Percentiles rank a stretch among this genome's conserved stretches.
Conservation (phyloP, 2,888 invertebrate species). For the Andrena trimmerana region DNA sequence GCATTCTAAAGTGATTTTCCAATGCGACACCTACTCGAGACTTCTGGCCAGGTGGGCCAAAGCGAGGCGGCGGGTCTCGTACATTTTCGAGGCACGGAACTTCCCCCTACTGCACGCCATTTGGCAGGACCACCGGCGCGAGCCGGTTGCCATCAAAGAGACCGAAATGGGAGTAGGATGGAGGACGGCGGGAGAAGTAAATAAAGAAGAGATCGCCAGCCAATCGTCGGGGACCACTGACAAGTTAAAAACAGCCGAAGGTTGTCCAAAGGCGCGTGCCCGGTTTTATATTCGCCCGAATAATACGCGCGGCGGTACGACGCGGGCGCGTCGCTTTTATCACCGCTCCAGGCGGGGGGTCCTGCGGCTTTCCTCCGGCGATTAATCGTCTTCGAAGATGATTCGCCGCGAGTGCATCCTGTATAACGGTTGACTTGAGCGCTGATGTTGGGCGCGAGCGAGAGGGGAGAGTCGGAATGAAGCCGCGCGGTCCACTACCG, state of each 20-base stretch:
- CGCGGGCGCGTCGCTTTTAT: background rate
- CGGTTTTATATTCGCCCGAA: constrained; percentile 29
- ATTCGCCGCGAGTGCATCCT: constrained; percentile 1
- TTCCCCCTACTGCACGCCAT: constrained; percentile 3
- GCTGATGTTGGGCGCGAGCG: background rate
- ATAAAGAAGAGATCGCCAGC: constrained; percentile 50
- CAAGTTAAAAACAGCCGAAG: constrained; percentile 78
- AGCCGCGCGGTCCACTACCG: constrained; percentile 15
- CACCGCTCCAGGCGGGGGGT: background rate
- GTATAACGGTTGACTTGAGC: background rate
- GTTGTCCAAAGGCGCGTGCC: constrained; percentile 56
- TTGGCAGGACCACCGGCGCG: constrained; percentile 39
- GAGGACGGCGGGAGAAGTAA: constrained; percentile 9
- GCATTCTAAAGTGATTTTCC: background rate
- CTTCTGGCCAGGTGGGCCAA: background rate
- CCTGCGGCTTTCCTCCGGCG: background rate
- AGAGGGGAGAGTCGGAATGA: constrained; percentile 31
- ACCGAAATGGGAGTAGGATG: constrained; percentile 1
- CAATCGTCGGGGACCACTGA: constrained; percentile 69
- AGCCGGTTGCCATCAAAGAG: constrained; percentile 18
- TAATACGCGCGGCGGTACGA: constrained; percentile 12
- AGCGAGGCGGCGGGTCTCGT: background rate
- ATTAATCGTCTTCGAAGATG: background rate
- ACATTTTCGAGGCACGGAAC: background rate
- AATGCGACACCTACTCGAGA: constrained; percentile 29